phyloP scores from a whole-genome alignment of 2,888 invertebrate species.

The Chaetogeoica ovagalla region DNA sequence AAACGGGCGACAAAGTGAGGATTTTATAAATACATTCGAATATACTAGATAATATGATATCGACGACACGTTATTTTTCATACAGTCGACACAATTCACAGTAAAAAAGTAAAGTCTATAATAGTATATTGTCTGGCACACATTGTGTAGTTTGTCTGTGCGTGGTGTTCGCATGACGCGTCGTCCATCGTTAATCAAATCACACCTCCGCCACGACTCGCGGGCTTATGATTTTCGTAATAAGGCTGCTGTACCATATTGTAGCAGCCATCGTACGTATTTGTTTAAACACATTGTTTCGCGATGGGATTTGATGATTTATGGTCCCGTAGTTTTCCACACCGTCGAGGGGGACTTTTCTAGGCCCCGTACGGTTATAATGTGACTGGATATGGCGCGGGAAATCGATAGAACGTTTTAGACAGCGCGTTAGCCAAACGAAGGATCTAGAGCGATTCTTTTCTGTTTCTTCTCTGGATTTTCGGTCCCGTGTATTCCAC shows the following conservation, averaged over 20 bases:
- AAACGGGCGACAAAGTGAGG: constrained; percentile 33
- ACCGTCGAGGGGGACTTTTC: no score
- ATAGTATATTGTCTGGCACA: no score
- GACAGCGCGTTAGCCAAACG: no score
- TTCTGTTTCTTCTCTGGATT: no score
- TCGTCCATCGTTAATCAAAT: constrained; percentile 31
- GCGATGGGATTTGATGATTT: constrained; percentile 38
- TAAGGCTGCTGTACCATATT: background rate
- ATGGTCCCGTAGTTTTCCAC: constrained; percentile 14
- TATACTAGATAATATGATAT: background rate
- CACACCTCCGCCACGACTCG: background rate
- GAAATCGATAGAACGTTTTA: no score
- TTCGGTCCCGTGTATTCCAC: no score
- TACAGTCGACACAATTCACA: background rate
- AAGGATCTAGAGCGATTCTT: no score
- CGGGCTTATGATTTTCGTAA: background rate
- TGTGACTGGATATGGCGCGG: no score
- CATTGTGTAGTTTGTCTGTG: background rate
- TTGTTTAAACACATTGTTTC: constrained; percentile 1
- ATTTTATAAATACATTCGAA: constrained; percentile 2
- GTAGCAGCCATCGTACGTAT: constrained; percentile 10
- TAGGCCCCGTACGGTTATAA: background rate
- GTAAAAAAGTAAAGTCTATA: no score
- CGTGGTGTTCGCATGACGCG: background rate
- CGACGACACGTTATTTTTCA: background rate